Conservation (phyloP, 2,797 vertebrate genomes). For the Sternarchorhynchus goeldii region DNA sequence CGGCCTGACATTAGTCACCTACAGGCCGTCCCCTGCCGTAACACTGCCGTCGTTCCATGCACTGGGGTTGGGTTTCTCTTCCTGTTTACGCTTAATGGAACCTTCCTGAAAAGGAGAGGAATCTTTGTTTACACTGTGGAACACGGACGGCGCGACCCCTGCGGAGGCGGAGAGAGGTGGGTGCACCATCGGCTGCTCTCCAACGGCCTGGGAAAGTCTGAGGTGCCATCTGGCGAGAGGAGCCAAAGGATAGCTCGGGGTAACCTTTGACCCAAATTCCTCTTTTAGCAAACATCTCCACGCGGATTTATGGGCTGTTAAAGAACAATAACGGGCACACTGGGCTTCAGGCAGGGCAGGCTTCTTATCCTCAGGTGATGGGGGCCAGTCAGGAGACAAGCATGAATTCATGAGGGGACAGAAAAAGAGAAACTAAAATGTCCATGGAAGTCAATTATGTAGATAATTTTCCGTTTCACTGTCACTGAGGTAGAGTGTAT, state of each 20-base stretch:
- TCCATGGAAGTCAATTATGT: constrained; percentile 36
- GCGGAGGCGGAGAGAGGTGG: constrained; percentile 40
- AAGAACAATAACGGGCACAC: constrained; percentile 73
- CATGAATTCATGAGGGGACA: constrained; percentile 38
- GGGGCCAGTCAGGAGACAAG: constrained; percentile 43
- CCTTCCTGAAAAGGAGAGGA: constrained; percentile 66
- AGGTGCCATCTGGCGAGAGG: constrained; percentile 79
- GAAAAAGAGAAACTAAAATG: constrained; percentile 34
- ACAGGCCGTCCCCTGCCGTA: constrained; percentile 32
- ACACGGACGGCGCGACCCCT: constrained; percentile 37
- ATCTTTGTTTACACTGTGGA: constrained; percentile 63
- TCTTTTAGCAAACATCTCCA: constrained; percentile 78
- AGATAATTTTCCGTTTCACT: constrained; percentile 24
- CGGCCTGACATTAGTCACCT: constrained; percentile 26
- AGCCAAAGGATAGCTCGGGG: constrained; percentile 73
- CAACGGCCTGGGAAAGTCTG: constrained; percentile 80
- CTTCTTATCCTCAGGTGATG: constrained; percentile 65
- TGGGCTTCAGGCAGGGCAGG: constrained; percentile 53
- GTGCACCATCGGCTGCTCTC: constrained; percentile 52
- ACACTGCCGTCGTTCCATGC: constrained; percentile 39
- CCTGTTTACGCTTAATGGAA: constrained; percentile 65
- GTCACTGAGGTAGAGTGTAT: neutral
- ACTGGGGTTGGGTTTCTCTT: constrained; percentile 64
- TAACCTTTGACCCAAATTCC: constrained; percentile 81
- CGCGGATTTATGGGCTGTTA: constrained; percentile 76